Base-by-base conservation (phyloP, 2,113 vertebrate species). In the Brachyhypopomus gauderio region DNA sequence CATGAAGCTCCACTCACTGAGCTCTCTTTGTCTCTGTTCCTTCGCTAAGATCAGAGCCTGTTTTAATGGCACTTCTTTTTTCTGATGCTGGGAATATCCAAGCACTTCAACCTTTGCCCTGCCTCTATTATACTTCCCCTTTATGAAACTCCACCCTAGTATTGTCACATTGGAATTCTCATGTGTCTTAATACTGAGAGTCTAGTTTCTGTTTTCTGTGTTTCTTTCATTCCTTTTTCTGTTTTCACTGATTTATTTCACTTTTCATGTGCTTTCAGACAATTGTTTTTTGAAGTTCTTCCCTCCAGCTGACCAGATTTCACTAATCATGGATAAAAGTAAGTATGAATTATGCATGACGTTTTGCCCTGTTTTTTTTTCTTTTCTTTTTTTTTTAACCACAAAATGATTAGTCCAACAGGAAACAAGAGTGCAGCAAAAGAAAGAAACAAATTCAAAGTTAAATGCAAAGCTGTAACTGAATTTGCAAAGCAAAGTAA, bases 41-140 rank as follows among this genome's bases (percentile, higher is more conserved):
- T 2, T 41, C 23, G 36, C 48, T 23, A 16, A 36, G n/a, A 71
- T 82, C 11, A 80, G 34, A 36, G 12, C n/a, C 19, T 62, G 60
- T 38, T 83, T 69, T 83, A 70, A 77, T 73, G 81, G 41, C 23
- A 83, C 81, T 85, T 85, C 80, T 83, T 71, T 79, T 83, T 76
- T 64, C 56, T 79, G 36, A 12, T 77, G 81, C 82, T 34, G 60
- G 60, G 56, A 70, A 80, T 71, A 80, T 52, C 36, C 64, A 79
- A 81, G 8, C 8, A 52, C 23, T 72, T 78, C 74, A 80, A 80
- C 78, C 78, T 86, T 86, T 83, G 85, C 25, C 52, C 75, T 73
- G 23, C 3, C 2, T 36, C 2, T 48, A 70, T 60, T 62, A 59
- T 71, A 78, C 81, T 86, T 83, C 81, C 78, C 77, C 78, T 63